phyloP scores from a whole-genome alignment of 2,797 vertebrate genomes.

The Neoniphon sammara region DNA sequence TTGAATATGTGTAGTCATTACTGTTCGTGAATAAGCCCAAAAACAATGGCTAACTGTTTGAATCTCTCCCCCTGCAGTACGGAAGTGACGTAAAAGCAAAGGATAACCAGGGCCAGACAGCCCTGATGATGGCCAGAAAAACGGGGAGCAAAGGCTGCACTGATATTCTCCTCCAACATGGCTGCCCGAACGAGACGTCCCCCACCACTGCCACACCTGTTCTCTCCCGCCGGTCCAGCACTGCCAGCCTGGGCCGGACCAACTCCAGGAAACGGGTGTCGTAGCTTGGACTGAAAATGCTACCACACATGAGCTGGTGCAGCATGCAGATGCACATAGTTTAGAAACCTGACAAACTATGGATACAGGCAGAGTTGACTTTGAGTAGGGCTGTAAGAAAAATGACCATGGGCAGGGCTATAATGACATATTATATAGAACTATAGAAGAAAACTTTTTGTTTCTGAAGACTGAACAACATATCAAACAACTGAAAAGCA shows the following conservation, averaged over 20 bases:
- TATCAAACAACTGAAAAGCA: constrained; percentile 82
- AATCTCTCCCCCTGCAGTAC: constrained; percentile 78
- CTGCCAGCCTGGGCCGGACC: constrained; percentile 88
- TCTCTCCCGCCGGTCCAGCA: constrained; percentile 91
- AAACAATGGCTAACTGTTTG: constrained; percentile 2
- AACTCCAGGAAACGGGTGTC: constrained; percentile 84
- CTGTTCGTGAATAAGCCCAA: background rate
- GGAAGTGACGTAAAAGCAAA: constrained; percentile 90
- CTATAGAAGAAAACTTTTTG: constrained; percentile 20
- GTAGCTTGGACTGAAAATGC: constrained; percentile 60
- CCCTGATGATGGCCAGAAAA: constrained; percentile 87
- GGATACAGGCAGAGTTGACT: constrained; percentile 15
- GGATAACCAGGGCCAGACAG: constrained; percentile 87
- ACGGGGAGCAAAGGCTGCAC: constrained; percentile 90
- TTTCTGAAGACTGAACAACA: constrained; percentile 75
- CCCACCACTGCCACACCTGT: constrained; percentile 85
- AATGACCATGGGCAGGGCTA: constrained; percentile 34
- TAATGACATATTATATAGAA: constrained; percentile 19
- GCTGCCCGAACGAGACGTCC: constrained; percentile 88
- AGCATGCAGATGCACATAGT: background rate
- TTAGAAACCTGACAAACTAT: constrained; percentile 1
- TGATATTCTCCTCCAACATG: constrained; percentile 92
- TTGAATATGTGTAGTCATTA: background rate
- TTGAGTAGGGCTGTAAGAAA: constrained; percentile 15
- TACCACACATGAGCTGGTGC: background rate